Evolutionary conservation across 2,888 invertebrate species (phyloP).

Genomic region (Trissoscelio sp.): DNA sequence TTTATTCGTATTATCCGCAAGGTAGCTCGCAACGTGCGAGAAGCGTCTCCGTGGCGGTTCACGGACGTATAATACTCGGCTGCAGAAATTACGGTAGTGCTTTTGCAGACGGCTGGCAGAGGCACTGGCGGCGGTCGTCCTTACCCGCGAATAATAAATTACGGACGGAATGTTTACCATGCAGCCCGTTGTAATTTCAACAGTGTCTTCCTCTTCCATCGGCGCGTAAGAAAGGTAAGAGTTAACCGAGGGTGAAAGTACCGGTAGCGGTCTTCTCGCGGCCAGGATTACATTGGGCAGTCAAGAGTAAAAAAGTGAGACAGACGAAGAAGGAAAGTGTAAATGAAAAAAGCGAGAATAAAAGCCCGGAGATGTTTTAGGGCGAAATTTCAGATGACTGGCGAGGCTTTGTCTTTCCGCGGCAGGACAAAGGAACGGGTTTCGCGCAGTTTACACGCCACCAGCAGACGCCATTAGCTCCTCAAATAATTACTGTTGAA

Average conservation of each 20-base stretch:
- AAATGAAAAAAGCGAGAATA: slow-evolving; percentile 57
- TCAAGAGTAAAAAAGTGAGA: slow-evolving; percentile 55
- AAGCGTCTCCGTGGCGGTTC: slow-evolving; percentile 41
- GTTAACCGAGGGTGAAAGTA: slow-evolving; percentile 72
- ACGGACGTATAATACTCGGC: slow-evolving; percentile 57
- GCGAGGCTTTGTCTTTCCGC: slow-evolving; percentile 41
- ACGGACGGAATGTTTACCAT: slow-evolving; percentile 68
- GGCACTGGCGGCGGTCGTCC: slow-evolving; percentile 60
- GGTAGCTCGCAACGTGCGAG: slow-evolving; percentile 27
- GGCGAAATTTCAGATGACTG: slow-evolving; percentile 56
- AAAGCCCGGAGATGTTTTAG: slow-evolving; percentile 54
- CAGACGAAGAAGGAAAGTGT: slow-evolving; percentile 39
- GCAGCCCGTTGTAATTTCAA: slow-evolving; percentile 70
- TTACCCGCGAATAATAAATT: slow-evolving; percentile 67
- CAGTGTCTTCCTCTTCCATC: slow-evolving; percentile 66
- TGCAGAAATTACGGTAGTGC: slow-evolving; percentile 69
- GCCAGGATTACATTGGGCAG: slow-evolving; percentile 65
- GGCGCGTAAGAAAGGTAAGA: slow-evolving; percentile 68
- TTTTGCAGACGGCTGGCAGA: slow-evolving; percentile 63
- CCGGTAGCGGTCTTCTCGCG: slow-evolving; percentile 61
- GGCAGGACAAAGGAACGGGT: slow-evolving; percentile 40
- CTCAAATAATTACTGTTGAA: slow-evolving; percentile 64
- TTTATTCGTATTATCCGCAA: slow-evolving; percentile 54
- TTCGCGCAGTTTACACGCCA: slow-evolving; percentile 40
- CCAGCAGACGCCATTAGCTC: slow-evolving; percentile 55